These are phyloP conservation scores for Catagonus wagneri DNA, from an alignment of 2,113 vertebrate genomes.

Conservation along the genomic window DNA sequence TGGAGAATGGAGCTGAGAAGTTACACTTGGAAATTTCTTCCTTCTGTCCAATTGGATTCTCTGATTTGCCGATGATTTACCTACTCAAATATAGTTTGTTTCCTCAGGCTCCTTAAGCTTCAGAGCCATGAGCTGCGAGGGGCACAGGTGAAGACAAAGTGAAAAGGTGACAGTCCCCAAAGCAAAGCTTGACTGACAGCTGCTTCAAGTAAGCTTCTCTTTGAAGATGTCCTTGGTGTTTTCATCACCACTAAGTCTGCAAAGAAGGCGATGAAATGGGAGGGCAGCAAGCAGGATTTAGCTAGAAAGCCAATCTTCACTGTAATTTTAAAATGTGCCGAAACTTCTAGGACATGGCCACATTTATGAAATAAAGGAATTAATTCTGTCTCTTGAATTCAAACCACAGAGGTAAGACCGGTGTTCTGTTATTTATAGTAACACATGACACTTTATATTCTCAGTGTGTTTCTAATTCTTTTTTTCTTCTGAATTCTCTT, in stretches of 20 bases:
- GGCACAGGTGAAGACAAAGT: slow-evolving; percentile 37
- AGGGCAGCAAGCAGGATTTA: slow-evolving; percentile 44
- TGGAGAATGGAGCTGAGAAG: not conserved
- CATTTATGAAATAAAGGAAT: slow-evolving; percentile 72
- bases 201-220: slow-evolving; percentile 60
- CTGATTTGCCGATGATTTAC: not conserved
- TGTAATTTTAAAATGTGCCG: slow-evolving; percentile 70
- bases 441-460: slow-evolving; percentile 32
- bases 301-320: slow-evolving; percentile 56
- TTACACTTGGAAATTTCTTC: not conserved
- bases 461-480: slow-evolving; percentile 20
- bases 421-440: slow-evolving; percentile 52
- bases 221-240: slow-evolving; percentile 60
- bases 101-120: not conserved
- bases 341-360: slow-evolving; percentile 60
- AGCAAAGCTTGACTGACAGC: not conserved
- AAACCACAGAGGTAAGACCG: slow-evolving; percentile 50
- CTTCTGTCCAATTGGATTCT: not conserved
- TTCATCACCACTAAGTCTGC: slow-evolving; percentile 33
- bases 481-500: slow-evolving; percentile 40
- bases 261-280: slow-evolving; percentile 59
- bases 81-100: not conserved
- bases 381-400: slow-evolving; percentile 65
- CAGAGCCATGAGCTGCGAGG: not conserved
- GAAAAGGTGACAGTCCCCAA: slow-evolving; percentile 23